Conservation (phyloP, 2,888 invertebrate genomes). For the Leptopilina myrica region DNA sequence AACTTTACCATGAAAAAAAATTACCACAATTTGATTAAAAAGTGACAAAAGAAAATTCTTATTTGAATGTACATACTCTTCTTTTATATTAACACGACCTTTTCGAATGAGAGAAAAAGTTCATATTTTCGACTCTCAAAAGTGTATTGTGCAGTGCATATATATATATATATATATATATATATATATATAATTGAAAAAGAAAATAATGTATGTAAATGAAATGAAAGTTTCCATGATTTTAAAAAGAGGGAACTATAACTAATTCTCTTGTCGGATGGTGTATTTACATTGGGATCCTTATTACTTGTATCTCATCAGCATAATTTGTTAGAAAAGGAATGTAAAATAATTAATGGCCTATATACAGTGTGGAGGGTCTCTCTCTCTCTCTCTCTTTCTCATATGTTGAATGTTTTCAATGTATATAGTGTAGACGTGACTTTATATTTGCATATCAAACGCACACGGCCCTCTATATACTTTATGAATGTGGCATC, state of each 20-base stretch:
- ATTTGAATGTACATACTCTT: too few relatives aligned
- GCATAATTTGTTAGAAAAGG: slow-evolving; percentile 31
- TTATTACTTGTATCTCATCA: slow-evolving; percentile 34
- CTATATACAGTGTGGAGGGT: neutral
- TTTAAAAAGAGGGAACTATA: slow-evolving; percentile 18
- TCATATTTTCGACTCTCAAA: neutral
- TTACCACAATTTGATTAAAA: too few relatives aligned
- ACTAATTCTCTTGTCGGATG: slow-evolving; percentile 3
- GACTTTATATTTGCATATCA: slow-evolving; percentile 60
- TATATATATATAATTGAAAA: neutral
- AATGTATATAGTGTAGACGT: slow-evolving; percentile 20
- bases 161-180: too few relatives aligned
- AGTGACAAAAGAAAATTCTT: too few relatives aligned
- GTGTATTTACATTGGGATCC: slow-evolving; percentile 15
- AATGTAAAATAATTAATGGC: slow-evolving; percentile 40
- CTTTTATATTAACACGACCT: too few relatives aligned
- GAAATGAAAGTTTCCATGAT: neutral
- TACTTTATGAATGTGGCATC: slow-evolving; percentile 53
- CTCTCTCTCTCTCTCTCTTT: neutral
- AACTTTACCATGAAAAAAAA: too few relatives aligned
- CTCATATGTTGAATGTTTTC: neutral
- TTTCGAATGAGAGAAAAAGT: neutral
- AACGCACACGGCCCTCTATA: slow-evolving; percentile 49
- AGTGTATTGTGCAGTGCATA: neutral
- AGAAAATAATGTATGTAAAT: neutral